Evolutionary conservation across 2,797 vertebrate genomes (phyloP), one percentile per base, ranked within the genome.

Genomic region (Pseudochaenichthys georgianus): DNA sequence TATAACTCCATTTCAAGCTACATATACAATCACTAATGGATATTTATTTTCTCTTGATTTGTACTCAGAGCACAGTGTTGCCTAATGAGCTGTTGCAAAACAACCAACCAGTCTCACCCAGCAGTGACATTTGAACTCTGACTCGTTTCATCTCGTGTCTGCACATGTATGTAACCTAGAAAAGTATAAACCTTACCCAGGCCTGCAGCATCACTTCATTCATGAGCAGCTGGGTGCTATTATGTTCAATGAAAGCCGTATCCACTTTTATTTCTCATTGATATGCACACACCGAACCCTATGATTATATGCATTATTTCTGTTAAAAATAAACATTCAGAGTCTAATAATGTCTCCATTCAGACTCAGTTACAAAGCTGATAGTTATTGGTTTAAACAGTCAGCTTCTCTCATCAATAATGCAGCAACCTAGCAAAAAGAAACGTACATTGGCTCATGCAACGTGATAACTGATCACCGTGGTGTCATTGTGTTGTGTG

Each of bases 361-460:
- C 70, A 63, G 46, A 64, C 8, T 53, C 47, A 43, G 52, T 34
- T 64, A 28, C 58, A 69, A 46, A 28, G 61, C 48, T 73, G 47
- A n/a, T n/a, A n/a, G n/a, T 78, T 68, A 76, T 69, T 0, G 19
- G 70, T 68, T 73, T 70, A 75, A 28, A 71, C 64, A 64, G 48
- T 69, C 46, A 53, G 59, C 73, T 34, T 80, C 55, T 81, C 21
- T 28, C n/a, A 85, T 89, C 80, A 87, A 83, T 84, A 83, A 82
- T 82, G 70, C 76, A 66, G 8, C 59, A 64, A 28, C 38, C 61
- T 38, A 68, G 73, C 52, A 64, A 42, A 61, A 34, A 75, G 52
- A 74, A 60, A 60, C 58, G 46, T 82, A 34, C 3, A 3, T 13
- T 38, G 52, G 52, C 65, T 83, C 65, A 61, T 62, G 63, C 52